Base-by-base conservation (phyloP, 2,888 invertebrate species). In the Dermolepida albohirtum region DNA sequence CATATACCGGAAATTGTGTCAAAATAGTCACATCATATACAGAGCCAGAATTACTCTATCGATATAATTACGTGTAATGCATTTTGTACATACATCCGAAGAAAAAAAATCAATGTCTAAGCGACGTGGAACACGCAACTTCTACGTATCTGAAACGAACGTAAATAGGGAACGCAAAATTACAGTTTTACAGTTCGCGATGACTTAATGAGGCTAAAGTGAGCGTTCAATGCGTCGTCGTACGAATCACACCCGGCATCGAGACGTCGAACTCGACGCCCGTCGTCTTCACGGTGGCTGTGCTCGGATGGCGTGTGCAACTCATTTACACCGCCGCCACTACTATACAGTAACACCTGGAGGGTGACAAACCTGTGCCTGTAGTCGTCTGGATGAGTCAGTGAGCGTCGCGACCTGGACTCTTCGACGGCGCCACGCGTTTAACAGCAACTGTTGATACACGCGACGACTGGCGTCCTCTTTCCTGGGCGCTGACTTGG, bases 381-480 rank as follows among this genome's bases (percentile, higher is more conserved):
- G 71, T 39, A 73, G 70, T 41, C 69, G 71, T 59, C 70, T 67
- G 65, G 70, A 71, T 73, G 75, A 76, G 68, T 75, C 75, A 73
- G 71, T 57, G 62, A 74, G 73, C 72, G 74, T 69, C 73, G 74
- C 75, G 73, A 74, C 74, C 67, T 74, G 70, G 50, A 52, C 54
- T 70, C 73, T 71, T 64, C 74, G 70, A 17, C 70, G 73, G 73
- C 76, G 77, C 76, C 77, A 76, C 51, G 74, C 76, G 68, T 76
- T 76, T 71, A 76, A 68, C 70, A 75, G 70, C 40, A 76, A 66
- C 70, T 71, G 69, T 65, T 75, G 74, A 72, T 73, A 74, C 70
- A 76, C 73, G 67, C 74, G 76, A 70, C 74, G 76, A 65, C 72
- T 74, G 72, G 76, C 73, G 66, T 71, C 68, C 41, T 65, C 65